Conservation (phyloP, 2,888 invertebrate genomes). For the Habroteleia sp. region DNA sequence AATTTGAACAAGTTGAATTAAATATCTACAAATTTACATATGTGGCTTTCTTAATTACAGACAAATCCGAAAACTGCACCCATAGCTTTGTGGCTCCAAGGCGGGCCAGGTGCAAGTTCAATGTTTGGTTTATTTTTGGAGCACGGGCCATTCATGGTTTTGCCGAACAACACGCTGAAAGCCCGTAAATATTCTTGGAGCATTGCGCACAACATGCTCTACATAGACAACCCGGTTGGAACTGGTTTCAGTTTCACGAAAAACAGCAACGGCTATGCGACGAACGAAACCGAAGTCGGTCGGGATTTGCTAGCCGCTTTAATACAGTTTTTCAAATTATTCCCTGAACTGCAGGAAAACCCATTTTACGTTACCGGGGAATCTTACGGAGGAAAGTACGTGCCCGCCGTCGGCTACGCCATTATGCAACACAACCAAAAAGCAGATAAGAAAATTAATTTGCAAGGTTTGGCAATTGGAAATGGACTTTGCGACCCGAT, state of each 20-base stretch:
- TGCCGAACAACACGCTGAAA: slow-evolving; percentile 81
- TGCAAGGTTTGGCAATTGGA: slow-evolving; percentile 88
- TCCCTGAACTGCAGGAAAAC: slow-evolving; percentile 87
- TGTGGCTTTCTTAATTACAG: slow-evolving; percentile 71
- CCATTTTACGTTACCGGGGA: slow-evolving; percentile 95
- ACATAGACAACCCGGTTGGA: slow-evolving; percentile 96
- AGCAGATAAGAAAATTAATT: slow-evolving; percentile 85
- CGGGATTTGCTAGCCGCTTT: slow-evolving; percentile 89
- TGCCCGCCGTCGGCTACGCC: slow-evolving; percentile 89
- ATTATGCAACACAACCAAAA: slow-evolving; percentile 85
- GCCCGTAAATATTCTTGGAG: slow-evolving; percentile 91
- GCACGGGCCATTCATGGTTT: slow-evolving; percentile 88
- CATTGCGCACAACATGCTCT: slow-evolving; percentile 89
- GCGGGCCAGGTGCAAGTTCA: slow-evolving; percentile 92
- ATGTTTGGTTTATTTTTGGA: slow-evolving; percentile 91
- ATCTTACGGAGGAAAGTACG: slow-evolving; percentile 92
- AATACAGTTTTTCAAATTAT: slow-evolving; percentile 91
- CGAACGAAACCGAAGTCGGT: slow-evolving; percentile 90
- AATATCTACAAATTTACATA: too few relatives aligned
- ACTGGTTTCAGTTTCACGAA: slow-evolving; percentile 95
- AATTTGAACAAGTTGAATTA: too few relatives aligned
- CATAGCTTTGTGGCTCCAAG: slow-evolving; percentile 92
- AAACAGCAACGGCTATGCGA: slow-evolving; percentile 88
- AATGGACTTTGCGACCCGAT: slow-evolving; percentile 91
- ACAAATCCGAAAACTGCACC: slow-evolving; percentile 84